Conservation (phyloP, 2,888 invertebrate genomes). For the Epirrhoe alternata region DNA sequence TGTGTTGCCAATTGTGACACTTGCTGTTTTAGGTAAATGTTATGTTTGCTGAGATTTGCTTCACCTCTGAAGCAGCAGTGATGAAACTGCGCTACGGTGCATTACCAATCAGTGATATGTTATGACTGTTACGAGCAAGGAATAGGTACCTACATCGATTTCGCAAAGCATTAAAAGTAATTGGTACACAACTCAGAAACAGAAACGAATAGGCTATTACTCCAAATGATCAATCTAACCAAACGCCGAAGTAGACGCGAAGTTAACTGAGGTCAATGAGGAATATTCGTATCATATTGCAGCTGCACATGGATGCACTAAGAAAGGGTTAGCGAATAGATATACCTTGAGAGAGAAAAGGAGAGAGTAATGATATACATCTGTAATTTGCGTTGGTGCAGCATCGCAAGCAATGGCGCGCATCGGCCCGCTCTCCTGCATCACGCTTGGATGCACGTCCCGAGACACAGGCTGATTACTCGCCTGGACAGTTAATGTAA, state of each 20-base stretch:
- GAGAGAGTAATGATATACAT: conserved; percentile 58
- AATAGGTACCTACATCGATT: conserved; percentile 15
- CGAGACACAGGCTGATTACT: conserved; percentile 42
- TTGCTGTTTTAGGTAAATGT: conserved; percentile 45
- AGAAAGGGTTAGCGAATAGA: conserved; percentile 36
- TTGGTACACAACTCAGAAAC: conserved; percentile 21
- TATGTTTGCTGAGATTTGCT: conserved; percentile 48
- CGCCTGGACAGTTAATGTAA: conserved; percentile 40
- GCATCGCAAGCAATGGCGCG: conserved; percentile 67
- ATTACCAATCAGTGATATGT: conserved; percentile 38
- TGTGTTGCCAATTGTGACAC: conserved; percentile 48
- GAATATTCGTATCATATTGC: conserved; percentile 46
- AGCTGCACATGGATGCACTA: conserved; percentile 21
- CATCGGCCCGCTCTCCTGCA: conserved; percentile 63
- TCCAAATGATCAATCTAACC: conserved; percentile 23
- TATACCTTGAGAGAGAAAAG: conserved; percentile 50
- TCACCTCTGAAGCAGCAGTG: conserved; percentile 46
- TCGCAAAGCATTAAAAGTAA: conserved; percentile 25
- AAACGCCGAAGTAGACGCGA: conserved; percentile 28
- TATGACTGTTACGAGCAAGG: conserved; percentile 5
- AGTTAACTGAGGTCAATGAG: conserved; percentile 42
- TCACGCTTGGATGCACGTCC: conserved; percentile 68
- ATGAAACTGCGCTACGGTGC: conserved; percentile 26
- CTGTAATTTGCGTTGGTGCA: conserved; percentile 44
- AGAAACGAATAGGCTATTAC: conserved; percentile 13